A percentile compares a stretch with the other conserved stretches of the same genome.
phyloP scores from a whole-genome alignment of 1,140 invertebrate species.

The Tetramorium parvispinum region DNA sequence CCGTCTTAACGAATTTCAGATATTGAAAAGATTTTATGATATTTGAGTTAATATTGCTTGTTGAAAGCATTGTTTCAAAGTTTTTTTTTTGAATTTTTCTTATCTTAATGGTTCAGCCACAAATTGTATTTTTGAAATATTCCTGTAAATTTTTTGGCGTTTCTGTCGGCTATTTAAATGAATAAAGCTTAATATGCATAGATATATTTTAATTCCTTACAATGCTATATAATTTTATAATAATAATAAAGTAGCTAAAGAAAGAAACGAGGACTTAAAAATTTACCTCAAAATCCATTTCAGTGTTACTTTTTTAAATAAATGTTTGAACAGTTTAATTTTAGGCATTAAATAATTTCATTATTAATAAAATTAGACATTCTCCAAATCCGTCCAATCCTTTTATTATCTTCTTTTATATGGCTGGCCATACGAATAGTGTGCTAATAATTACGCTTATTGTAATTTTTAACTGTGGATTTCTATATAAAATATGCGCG shows the following conservation, averaged over 20 bases:
- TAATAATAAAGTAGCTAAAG: neutral
- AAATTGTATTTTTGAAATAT: conserved; percentile 25
- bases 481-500: neutral
- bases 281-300: neutral
- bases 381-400: neutral
- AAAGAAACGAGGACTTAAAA: neutral
- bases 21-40: neutral
- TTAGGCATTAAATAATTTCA: neutral
- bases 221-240: neutral
- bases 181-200: conserved; percentile 2
- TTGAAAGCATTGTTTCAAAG: neutral
- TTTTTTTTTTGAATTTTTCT: neutral
- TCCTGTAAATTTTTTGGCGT: neutral
- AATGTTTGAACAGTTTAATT: neutral
- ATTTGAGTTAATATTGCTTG: neutral
- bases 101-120: neutral
- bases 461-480: conserved; percentile 16
- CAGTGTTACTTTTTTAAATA: neutral
- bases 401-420: neutral
- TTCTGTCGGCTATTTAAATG: neutral
- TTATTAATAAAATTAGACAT: neutral
- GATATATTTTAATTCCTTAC: conserved; percentile 27
- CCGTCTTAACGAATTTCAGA: no score
- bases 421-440: neutral
- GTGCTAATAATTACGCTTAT: neutral